These are phyloP conservation scores for Hyles lineata DNA, from an alignment of 2,888 invertebrate species.

Conservation along the genomic window DNA sequence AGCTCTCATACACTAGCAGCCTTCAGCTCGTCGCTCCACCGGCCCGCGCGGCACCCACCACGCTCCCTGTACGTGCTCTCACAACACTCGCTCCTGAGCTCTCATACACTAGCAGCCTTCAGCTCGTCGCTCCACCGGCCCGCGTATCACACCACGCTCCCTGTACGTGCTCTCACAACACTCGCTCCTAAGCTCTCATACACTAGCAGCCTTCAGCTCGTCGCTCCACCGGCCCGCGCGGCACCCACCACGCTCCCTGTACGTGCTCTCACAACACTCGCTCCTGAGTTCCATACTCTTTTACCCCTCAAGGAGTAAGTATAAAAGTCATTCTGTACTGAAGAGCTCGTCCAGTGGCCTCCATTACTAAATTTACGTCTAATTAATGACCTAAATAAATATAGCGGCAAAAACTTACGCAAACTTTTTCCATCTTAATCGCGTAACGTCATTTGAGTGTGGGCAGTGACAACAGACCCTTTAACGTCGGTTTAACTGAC, in stretches of 20 bases:
- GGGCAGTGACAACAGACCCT: constrained; percentile 35
- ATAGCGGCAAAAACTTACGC: constrained; percentile 51
- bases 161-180: too few species aligned
- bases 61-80: neutral
- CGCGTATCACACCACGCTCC: neutral
- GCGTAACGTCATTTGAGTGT: constrained; percentile 48
- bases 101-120: too few species aligned
- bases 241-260: neutral
- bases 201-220: neutral
- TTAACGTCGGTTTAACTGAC: constrained; percentile 37
- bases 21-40: neutral
- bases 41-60: neutral
- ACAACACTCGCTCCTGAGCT: neutral
- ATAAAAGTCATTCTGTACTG: constrained; percentile 4
- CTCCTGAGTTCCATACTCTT: neutral
- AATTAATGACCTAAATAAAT: constrained; percentile 70
- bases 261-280: neutral
- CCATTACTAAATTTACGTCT: constrained; percentile 36
- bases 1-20: neutral
- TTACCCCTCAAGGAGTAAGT: neutral
- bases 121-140: neutral
- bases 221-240: neutral
- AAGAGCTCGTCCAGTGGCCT: neutral
- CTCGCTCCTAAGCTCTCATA: too few species aligned
- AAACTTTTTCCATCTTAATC: constrained; percentile 66